Conservation (phyloP, 2,888 invertebrate species). For the Tetrapedia diversipes region DNA sequence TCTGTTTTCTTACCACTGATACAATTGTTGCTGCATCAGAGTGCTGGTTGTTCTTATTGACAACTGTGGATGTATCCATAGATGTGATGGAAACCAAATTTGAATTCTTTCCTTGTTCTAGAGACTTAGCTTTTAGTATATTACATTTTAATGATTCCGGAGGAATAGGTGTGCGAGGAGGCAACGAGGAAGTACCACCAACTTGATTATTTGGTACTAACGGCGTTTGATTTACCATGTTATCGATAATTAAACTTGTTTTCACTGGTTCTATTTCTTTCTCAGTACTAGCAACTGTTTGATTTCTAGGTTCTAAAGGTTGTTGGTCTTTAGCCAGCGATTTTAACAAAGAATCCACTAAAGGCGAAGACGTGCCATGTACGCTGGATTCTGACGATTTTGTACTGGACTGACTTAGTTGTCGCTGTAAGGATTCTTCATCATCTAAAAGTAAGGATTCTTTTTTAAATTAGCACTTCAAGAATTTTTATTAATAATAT, state of each 20-base stretch:
- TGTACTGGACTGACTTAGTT: slow-evolving; percentile 77
- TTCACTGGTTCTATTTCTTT: slow-evolving; percentile 88
- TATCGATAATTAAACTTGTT: slow-evolving; percentile 85
- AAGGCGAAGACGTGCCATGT: slow-evolving; percentile 81
- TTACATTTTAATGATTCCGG: slow-evolving; percentile 97
- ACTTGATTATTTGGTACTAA: slow-evolving; percentile 89
- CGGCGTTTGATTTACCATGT: slow-evolving; percentile 82
- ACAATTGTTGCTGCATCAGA: slow-evolving; percentile 88
- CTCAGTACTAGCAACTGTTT: slow-evolving; percentile 84
- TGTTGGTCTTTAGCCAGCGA: slow-evolving; percentile 89
- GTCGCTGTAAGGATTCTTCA: slow-evolving; percentile 78
- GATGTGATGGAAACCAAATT: slow-evolving; percentile 80
- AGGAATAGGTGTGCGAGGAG: slow-evolving; percentile 88
- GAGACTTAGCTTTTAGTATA: slow-evolving; percentile 92
- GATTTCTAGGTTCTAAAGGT: slow-evolving; percentile 85
- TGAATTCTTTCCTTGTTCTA: slow-evolving; percentile 84
- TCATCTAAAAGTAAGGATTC: slow-evolving; percentile 69
- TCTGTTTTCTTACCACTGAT: slow-evolving; percentile 87
- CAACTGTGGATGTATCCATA: slow-evolving; percentile 80
- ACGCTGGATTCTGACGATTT: slow-evolving; percentile 83
- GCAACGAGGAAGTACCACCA: slow-evolving; percentile 84
- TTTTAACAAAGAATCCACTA: slow-evolving; percentile 90
- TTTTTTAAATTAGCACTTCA: neutral
- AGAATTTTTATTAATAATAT: slow-evolving; percentile 46
- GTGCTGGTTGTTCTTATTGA: slow-evolving; percentile 76